Conservation (phyloP, 2,113 vertebrate species). For the Microcebus lehilahytsara region DNA sequence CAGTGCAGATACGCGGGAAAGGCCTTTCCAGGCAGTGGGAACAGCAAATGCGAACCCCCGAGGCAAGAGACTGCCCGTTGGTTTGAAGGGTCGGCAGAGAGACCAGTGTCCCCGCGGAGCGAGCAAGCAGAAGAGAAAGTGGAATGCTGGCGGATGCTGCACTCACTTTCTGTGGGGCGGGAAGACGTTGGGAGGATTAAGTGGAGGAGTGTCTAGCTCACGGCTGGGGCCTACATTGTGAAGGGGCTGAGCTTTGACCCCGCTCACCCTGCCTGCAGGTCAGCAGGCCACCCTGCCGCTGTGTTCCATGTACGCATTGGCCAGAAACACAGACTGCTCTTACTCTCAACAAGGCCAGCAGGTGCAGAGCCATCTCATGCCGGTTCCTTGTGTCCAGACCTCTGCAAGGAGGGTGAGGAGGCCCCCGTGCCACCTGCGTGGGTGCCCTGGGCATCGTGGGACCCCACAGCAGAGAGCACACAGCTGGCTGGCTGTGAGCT, state of each 20-base stretch:
- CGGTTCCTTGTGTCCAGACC: no score
- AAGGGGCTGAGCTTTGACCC: not conserved
- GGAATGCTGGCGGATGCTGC: no score
- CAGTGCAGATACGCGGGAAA: fast-evolving
- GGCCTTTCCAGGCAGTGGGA: not conserved
- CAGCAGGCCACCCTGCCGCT: not conserved
- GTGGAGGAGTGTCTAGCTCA: not conserved
- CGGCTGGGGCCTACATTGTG: not conserved
- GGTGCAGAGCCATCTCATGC: not conserved
- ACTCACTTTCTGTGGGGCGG: no score
- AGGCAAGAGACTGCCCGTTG: not conserved
- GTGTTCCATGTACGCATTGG: fast-evolving
- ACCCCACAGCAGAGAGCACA: not conserved
- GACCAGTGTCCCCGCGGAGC: not conserved
- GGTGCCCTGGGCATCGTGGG: no score
- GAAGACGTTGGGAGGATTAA: fast-evolving
- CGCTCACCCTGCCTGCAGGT: fast-evolving
- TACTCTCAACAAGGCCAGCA: not conserved
- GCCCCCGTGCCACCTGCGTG: not conserved
- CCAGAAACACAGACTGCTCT: no score
- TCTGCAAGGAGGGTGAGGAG: not conserved
- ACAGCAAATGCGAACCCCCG: not conserved
- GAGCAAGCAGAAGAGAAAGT: not conserved
- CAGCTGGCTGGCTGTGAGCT: not conserved
- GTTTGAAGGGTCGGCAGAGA: not conserved